Evolutionary conservation across 1,140 invertebrate genomes (phyloP).

Genomic region (Xylocopa sonorina): DNA sequence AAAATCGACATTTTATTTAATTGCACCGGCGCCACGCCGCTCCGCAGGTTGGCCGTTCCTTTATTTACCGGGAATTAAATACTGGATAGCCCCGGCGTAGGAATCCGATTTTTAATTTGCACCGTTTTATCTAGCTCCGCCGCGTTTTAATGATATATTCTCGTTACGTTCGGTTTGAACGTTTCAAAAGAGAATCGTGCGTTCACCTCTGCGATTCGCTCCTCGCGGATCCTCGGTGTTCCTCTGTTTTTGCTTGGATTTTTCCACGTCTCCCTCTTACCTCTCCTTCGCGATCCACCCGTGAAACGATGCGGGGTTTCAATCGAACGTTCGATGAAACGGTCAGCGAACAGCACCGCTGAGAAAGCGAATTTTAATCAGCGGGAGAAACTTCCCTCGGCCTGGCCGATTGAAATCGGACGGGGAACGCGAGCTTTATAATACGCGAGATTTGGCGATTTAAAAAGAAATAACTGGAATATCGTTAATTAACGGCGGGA

Average conservation of each 20-base stretch:
- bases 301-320: too few species aligned
- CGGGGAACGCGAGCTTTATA: constrained; percentile 29
- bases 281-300: not conserved
- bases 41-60: not conserved
- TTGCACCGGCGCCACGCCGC: not conserved
- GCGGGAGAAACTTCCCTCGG: constrained; percentile 26
- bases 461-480: constrained; percentile 53
- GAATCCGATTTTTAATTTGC: constrained; percentile 32
- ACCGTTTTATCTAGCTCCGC: not conserved
- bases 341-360: constrained; percentile 16
- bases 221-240: too few species aligned
- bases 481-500: constrained; percentile 39
- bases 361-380: constrained; percentile 45
- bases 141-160: not conserved
- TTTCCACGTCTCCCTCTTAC: not conserved
- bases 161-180: not conserved
- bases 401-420: constrained; percentile 45
- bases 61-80: constrained; percentile 28
- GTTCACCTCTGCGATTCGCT: not conserved
- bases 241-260: not conserved
- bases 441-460: constrained; percentile 38
- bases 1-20: constrained; percentile 33
- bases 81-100: not conserved
- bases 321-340: constrained; percentile 30
- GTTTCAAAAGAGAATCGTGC: not conserved